phyloP scores from a whole-genome alignment of 2,888 invertebrate species.

The Acanthococcus lagerstroemiae region DNA sequence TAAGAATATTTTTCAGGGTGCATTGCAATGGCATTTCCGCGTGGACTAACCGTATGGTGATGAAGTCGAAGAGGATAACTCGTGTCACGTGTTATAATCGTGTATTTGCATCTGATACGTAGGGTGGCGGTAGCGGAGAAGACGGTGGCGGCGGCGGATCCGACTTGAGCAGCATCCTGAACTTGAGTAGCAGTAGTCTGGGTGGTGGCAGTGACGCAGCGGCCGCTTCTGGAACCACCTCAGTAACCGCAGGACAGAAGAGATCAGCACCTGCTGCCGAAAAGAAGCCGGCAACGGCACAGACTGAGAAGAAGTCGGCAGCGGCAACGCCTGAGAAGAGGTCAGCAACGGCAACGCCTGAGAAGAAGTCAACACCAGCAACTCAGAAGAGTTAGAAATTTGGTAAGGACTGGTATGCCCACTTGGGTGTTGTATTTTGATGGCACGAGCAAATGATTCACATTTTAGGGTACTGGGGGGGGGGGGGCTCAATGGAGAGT shows the following conservation, averaged over 20 bases:
- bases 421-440: too few species aligned
- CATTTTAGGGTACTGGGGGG: too few species aligned
- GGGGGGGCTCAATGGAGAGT: too few species aligned
- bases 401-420: too few species aligned
- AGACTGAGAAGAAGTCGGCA: background rate
- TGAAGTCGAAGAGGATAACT: too few species aligned
- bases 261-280: too few species aligned
- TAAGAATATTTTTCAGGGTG: too few species aligned
- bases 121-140: constrained; percentile 1
- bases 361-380: background rate
- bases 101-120: too few species aligned
- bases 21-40: background rate
- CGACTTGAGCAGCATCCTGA: constrained; percentile 18
- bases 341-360: background rate
- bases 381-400: background rate
- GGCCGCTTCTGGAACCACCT: background rate
- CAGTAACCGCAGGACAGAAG: background rate
- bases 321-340: background rate
- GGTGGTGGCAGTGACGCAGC: constrained; percentile 10
- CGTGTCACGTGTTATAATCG: too few species aligned
- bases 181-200: constrained; percentile 18
- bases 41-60: constrained; percentile 1
- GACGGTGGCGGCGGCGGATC: constrained; percentile 25
- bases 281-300: background rate
- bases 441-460: too few species aligned